Evolutionary conservation across 1,140 invertebrate species (phyloP), one percentile per base, ranked within the genome.

Genomic region (Caenorhabditis tropicalis): DNA sequence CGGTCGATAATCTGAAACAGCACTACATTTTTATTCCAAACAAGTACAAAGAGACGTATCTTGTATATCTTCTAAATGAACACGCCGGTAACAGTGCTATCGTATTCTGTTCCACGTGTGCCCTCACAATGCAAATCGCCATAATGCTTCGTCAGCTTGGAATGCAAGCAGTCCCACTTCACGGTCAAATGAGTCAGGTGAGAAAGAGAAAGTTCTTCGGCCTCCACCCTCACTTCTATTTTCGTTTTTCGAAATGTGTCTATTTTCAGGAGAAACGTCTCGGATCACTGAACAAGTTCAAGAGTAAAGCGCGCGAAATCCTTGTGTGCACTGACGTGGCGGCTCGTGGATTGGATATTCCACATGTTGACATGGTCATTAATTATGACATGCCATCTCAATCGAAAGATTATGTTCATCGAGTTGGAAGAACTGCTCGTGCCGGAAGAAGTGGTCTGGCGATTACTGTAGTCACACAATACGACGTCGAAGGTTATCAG

Each of bases 301-400:
- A 95, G 92, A 94, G 94, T 16, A 96, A 96, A 92, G 94, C 94
- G 88, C 92, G 94, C 2, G 95, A 95, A 85, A 96, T 98, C 33
- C 92, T 99, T 12, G 95, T 99, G 84, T 98, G 96, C 15, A 99
- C 98, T 10, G 98, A 99, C 93, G 97, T 99, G 19, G 97, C 97
- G 1, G 97, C 96, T 89, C 95, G 96, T 83, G 96, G 97, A 91
- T 93, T 99, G 79, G 98, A 99, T 92, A 99, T 99, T 89, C 96
- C 97, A 0, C 96, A 98, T 91, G 97, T 99, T 27, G 97, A 99
- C 92, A 94, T 98, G 82, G 97, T 99, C 0, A 94, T 99, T 16
- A 99, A 99, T 92, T 95, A 96, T 92, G 97, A 99, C 91, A 96
- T 99, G 90, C 98, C 97, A 5, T 95, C 95, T 33, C 95, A 97